phyloP scores from a whole-genome alignment of 1,140 invertebrate genomes.

The Saxidomus purpurata region DNA sequence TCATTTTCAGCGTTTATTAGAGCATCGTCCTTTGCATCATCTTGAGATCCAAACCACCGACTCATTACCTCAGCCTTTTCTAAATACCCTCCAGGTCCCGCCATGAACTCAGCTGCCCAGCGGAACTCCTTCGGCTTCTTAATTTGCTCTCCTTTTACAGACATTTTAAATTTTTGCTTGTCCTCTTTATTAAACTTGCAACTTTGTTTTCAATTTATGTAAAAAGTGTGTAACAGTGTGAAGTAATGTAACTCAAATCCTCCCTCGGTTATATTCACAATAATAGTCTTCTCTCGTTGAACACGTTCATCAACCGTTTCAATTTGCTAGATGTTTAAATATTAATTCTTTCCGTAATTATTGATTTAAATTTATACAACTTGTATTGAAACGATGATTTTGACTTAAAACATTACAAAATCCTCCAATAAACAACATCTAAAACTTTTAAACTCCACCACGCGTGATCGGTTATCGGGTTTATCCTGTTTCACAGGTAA shows the following conservation, averaged over 20 bases:
- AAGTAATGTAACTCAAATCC: neutral
- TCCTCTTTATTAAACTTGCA: no score
- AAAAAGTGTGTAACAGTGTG: neutral
- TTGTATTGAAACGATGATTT: no score
- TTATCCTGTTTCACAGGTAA: neutral
- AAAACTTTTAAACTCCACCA: no score
- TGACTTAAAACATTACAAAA: no score
- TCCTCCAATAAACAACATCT: no score
- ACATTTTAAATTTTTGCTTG: neutral
- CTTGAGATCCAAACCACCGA: constrained; percentile 37
- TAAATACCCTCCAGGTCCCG: constrained; percentile 53
- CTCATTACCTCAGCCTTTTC: constrained; percentile 56
- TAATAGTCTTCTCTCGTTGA: neutral
- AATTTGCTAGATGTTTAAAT: no score
- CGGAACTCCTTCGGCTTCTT: constrained; percentile 10
- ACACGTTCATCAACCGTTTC: no score
- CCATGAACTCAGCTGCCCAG: constrained; percentile 56
- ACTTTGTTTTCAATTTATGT: neutral
- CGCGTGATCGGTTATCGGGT: no score
- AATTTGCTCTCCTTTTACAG: neutral
- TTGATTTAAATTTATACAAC: no score
- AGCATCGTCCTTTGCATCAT: constrained; percentile 53
- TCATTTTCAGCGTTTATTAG: neutral
- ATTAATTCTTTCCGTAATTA: no score
- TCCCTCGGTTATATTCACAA: neutral